phyloP scores from a whole-genome alignment of 2,113 vertebrate genomes.

The Cyphotilapia sp. region DNA sequence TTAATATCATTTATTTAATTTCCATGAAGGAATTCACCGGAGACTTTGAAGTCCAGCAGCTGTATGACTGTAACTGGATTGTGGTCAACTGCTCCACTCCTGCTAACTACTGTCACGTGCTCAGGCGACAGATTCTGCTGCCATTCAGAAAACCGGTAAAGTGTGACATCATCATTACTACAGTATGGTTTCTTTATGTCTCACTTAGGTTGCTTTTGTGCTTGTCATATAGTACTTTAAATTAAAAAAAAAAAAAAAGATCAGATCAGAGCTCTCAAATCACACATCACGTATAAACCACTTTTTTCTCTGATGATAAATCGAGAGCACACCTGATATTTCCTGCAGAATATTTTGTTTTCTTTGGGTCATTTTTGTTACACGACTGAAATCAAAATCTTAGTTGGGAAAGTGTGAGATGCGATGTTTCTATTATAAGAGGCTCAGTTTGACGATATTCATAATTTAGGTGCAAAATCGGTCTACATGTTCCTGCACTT shows the following conservation, averaged over 20 bases:
- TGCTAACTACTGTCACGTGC: constrained; percentile 88
- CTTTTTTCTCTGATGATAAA: neutral
- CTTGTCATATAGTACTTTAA: neutral
- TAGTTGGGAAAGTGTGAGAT: neutral
- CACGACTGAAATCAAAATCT: neutral
- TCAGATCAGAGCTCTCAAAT: neutral
- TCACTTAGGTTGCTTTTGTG: neutral
- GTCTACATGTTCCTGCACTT: neutral
- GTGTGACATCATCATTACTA: neutral
- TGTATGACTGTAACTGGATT: constrained; percentile 89
- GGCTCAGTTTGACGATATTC: neutral
- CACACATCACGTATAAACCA: neutral
- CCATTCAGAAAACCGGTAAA: constrained; percentile 89
- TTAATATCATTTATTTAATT: neutral
- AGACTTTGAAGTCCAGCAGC: constrained; percentile 86
- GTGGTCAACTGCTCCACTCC: constrained; percentile 89
- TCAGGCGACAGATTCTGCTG: constrained; percentile 84
- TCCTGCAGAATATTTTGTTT: neutral
- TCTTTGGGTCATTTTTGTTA: neutral
- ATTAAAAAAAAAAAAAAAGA: neutral
- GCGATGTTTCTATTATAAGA: neutral
- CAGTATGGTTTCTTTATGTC: neutral
- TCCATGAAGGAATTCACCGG: constrained; percentile 68
- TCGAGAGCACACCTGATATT: neutral
- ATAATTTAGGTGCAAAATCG: neutral